Evolutionary conservation across 2,113 vertebrate genomes (phyloP).

Genomic region (Mustela lutreola): DNA sequence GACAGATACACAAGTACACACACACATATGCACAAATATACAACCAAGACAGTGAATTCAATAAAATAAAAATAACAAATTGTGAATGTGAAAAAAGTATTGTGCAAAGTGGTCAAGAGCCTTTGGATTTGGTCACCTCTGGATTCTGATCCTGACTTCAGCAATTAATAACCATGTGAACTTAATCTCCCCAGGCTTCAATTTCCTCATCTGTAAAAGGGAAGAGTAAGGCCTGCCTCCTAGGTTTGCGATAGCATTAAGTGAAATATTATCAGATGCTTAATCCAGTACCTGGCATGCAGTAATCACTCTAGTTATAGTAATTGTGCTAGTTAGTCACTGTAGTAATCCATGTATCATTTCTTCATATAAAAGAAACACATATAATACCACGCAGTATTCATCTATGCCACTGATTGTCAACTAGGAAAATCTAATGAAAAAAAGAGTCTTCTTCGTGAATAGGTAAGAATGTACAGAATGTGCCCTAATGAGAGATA

Average conservation of each 20-base stretch:
- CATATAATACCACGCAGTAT: neutral
- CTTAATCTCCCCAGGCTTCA: neutral
- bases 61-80: slow-evolving; percentile 28
- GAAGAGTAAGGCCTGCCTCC: neutral
- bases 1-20: neutral
- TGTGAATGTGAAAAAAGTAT: slow-evolving; percentile 1
- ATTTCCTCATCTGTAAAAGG: neutral
- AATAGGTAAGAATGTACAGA: neutral
- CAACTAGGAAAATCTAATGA: neutral
- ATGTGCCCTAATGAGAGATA: neutral
- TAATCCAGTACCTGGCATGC: neutral
- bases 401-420: slow-evolving; percentile 6
- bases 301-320: neutral
- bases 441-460: slow-evolving; percentile 19
- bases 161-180: neutral
- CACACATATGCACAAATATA: neutral
- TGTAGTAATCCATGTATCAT: neutral
- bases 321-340: neutral
- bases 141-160: neutral
- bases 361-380: neutral
- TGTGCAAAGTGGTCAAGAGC: neutral
- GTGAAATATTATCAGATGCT: neutral
- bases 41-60: neutral
- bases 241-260: neutral
- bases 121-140: neutral